These are phyloP conservation scores for Catharus bicknelli DNA, from an alignment of 2,113 vertebrate species.

Conservation along the genomic window DNA sequence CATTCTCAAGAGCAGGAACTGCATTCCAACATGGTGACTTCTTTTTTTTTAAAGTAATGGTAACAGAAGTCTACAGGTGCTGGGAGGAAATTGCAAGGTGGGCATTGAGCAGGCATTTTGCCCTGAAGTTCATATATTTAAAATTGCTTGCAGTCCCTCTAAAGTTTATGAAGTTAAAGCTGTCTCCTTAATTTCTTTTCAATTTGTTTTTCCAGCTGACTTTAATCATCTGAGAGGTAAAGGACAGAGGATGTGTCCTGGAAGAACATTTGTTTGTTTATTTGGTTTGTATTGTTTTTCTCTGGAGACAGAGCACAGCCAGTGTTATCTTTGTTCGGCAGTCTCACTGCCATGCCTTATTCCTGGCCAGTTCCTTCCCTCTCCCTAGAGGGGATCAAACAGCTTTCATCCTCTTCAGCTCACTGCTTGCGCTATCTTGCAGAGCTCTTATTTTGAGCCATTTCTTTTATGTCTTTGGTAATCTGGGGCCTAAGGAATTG, in stretches of 20 bases:
- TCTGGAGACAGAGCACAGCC: not conserved
- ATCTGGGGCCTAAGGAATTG: not conserved
- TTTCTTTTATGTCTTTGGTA: constrained; percentile 1
- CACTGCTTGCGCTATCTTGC: not conserved
- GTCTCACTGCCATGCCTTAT: not conserved
- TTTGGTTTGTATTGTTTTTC: not conserved
- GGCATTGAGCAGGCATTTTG: not conserved
- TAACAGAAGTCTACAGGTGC: not conserved
- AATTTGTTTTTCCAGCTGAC: not conserved
- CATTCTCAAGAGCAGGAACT: not conserved
- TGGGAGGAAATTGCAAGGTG: not conserved
- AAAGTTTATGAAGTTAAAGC: not conserved
- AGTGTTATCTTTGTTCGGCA: not conserved
- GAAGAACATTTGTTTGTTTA: not conserved
- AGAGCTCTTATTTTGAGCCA: not conserved
- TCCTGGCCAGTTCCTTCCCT: not conserved
- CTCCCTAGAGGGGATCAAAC: not conserved
- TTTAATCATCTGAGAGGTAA: not conserved
- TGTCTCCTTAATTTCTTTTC: not conserved
- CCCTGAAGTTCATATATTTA: not conserved
- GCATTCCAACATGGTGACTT: fast-evolving
- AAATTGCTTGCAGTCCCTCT: not conserved
- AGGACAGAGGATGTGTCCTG: not conserved
- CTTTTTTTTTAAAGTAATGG: not conserved
- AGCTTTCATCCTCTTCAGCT: not conserved